Evolutionary conservation across 2,113 vertebrate species (phyloP), one percentile per base, ranked within the genome.

Genomic region (Ramphastos sulfuratus): DNA sequence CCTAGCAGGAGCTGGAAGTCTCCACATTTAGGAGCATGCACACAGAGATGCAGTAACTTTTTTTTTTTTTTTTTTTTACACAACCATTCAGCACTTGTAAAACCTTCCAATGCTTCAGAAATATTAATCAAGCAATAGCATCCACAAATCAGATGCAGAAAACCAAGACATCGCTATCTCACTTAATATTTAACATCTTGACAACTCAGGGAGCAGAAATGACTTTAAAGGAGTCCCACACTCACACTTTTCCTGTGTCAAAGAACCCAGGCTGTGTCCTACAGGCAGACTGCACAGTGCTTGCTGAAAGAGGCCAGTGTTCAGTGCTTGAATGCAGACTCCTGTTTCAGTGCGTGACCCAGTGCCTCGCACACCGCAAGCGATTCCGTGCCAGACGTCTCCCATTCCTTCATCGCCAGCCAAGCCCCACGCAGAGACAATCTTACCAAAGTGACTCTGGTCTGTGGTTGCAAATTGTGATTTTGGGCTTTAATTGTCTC

Each of bases 381-480:
- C 2, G 3, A 87, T 42, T 71, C 71, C 79, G 1, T 52, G 55
- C 13, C 92, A 42, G 78, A 55, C 16, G 0, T 44, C 75, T 92
- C 82, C 76, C 61, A 1, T 4, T 46, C 79, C 90, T 82, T 91
- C 70, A 88, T 90, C 24, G 0, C 35, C 70, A 18, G 88, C 87
- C 96, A 92, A 94, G 77, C 70, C 63, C 70, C 74, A 66, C 1
- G 2, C 61, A 70, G 82, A 84, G 66, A 61, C 81, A 44, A 85
- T 25, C 74, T 54, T 12, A 82, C 67, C 27, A 1, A 61, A 66
- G 63, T 11, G 83, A 85, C 85, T 71, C 52, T 13, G 0, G 19
- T 16, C 28, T 0, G 13, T 5, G 27, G 17, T 28, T 75, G 42
- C n/a, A 85, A 90, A 93, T 35, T 19, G 48, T 14, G 31, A 88